A percentile compares a stretch with the other conserved stretches of the same genome.
Evolutionary conservation across 2,888 invertebrate genomes (phyloP).

Genomic region (Altica lythri): DNA sequence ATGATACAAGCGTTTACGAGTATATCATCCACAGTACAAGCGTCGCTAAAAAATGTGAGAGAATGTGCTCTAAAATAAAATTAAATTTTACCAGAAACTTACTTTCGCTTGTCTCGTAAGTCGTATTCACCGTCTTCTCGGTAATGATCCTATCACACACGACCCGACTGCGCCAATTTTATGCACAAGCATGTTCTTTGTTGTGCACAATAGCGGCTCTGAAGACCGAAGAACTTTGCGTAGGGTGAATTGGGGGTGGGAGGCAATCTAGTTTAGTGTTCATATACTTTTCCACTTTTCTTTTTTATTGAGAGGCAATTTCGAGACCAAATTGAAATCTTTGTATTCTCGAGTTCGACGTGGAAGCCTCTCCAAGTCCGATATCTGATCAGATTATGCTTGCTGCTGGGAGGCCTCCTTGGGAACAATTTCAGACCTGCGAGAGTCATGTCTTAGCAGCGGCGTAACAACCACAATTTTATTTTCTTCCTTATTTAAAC

Average conservation of each 20-base stretch:
- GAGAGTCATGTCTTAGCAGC: conserved; percentile 12
- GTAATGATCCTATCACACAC: conserved; percentile 41
- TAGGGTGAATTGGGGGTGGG: conserved; percentile 13
- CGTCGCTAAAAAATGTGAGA: conserved; percentile 11
- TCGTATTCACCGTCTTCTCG: conserved; percentile 25
- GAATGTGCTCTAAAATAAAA: conserved; percentile 18
- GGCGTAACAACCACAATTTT: conserved; percentile 7
- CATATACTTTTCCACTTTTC: conserved; percentile 56
- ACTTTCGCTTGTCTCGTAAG: conserved; percentile 23
- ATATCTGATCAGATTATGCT: conserved; percentile 57
- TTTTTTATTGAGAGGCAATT: conserved; percentile 57
- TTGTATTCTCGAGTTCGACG: conserved; percentile 56
- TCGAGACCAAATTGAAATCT: conserved; percentile 58
- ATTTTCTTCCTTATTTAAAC: not conserved
- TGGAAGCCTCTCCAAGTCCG: conserved; percentile 55
- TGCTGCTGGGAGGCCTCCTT: conserved; percentile 45
- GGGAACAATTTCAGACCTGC: conserved; percentile 24
- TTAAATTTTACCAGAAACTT: conserved; percentile 20
- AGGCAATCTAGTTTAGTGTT: conserved; percentile 55
- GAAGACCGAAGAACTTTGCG: conserved; percentile 26
- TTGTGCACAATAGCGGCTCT: conserved; percentile 42
- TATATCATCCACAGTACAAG: no score
- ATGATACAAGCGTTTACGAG: no score
- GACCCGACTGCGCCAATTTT: conserved; percentile 41
- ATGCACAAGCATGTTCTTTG: conserved; percentile 45